Evolutionary conservation across 2,113 vertebrate genomes (phyloP).

Genomic region (Austrofundulus limnaeus): DNA sequence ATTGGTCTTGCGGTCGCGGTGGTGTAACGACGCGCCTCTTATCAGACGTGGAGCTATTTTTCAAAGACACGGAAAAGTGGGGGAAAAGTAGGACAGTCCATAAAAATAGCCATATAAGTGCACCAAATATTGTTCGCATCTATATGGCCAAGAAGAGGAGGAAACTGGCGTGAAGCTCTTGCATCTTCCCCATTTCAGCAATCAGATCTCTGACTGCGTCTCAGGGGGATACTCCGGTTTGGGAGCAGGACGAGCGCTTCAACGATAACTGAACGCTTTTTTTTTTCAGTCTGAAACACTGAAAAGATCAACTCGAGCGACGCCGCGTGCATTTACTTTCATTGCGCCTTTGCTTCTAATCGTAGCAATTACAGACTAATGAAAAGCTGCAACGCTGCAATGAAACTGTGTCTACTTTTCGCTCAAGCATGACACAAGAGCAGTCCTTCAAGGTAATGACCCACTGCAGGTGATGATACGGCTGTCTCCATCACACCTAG

Average conservation of each 20-base stretch:
- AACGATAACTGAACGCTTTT: slow-evolving; percentile 22
- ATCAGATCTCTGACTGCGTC: slow-evolving; percentile 26
- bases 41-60: slow-evolving; percentile 31
- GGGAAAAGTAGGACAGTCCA: slow-evolving; percentile 55
- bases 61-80: slow-evolving; percentile 28
- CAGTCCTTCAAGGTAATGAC: slow-evolving; percentile 37
- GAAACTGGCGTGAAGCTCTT: slow-evolving; percentile 22
- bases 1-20: slow-evolving; percentile 10
- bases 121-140: slow-evolving; percentile 40
- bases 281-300: slow-evolving; percentile 26
- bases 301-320: slow-evolving; percentile 23
- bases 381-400: slow-evolving; percentile 24
- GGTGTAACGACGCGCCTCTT: slow-evolving; percentile 15
- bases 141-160: slow-evolving; percentile 26
- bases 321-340: slow-evolving; percentile 20
- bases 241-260: slow-evolving; percentile 15
- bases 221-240: slow-evolving; percentile 13
- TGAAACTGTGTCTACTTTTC: slow-evolving; percentile 30
- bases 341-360: slow-evolving; percentile 22
- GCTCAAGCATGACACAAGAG: slow-evolving; percentile 27
- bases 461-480: slow-evolving; percentile 24
- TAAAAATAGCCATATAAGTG: slow-evolving; percentile 61
- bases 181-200: slow-evolving; percentile 32
- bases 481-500: slow-evolving; percentile 28
- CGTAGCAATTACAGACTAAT: slow-evolving; percentile 30